Conservation (phyloP, 2,113 vertebrate genomes). For the Fulmarus glacialis region DNA sequence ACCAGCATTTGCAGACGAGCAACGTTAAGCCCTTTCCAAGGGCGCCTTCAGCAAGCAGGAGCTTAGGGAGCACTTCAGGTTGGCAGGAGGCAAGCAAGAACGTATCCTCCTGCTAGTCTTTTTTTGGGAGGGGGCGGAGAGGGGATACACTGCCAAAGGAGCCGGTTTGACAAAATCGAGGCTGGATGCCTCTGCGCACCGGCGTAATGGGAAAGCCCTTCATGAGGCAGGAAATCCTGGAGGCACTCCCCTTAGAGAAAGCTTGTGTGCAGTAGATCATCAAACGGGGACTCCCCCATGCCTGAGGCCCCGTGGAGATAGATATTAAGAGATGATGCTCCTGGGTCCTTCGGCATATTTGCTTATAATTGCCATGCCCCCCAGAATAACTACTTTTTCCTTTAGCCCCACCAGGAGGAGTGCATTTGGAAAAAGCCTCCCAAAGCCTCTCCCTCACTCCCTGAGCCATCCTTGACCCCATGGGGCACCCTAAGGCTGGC, state of each 20-base stretch:
- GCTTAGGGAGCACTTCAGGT: not conserved
- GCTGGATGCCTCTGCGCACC: not conserved
- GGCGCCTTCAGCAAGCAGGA: not conserved
- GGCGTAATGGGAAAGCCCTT: not conserved
- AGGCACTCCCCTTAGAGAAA: not conserved
- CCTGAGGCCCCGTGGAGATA: not conserved
- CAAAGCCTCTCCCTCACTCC: not conserved
- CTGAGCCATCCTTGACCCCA: not conserved
- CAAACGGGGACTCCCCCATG: constrained; percentile 15
- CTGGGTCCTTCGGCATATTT: not conserved
- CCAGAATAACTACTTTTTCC: not conserved
- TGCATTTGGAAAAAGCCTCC: not conserved
- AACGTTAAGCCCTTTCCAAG: not conserved
- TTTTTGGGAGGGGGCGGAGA: not conserved
- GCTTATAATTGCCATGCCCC: not conserved
- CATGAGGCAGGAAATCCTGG: not conserved
- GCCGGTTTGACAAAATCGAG: not conserved
- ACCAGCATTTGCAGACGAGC: not conserved
- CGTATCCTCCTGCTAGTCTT: not conserved
- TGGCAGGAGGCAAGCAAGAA: constrained; percentile 2
- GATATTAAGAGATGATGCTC: not conserved
- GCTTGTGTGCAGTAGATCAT: not conserved
- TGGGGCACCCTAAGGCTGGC: not conserved
- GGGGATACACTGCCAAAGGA: not conserved
- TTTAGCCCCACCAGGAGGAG: not conserved